Evolutionary conservation across 2,113 vertebrate genomes (phyloP), one percentile per base, ranked within the genome.

Genomic region (Candoia aspera): DNA sequence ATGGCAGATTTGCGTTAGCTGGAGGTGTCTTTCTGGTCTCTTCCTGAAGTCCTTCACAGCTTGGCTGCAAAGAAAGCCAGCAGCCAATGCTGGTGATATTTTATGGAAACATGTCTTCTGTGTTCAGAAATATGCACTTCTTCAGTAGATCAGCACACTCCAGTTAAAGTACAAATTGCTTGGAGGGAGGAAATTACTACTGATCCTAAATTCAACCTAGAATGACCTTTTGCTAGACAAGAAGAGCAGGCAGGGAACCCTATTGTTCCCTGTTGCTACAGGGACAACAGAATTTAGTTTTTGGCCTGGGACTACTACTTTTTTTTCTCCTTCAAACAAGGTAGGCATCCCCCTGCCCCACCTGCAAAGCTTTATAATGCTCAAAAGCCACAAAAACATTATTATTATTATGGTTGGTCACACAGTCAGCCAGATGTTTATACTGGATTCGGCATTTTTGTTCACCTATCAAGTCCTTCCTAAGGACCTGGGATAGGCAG

Each of bases 91-190:
- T 90, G 54, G 89, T 11, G 29, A 54, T 90, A 53, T 79, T 90
- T 90, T 90, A n/a, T 90, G 89, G 89, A 90, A 90, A 90, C 73
- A 60, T n/a, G 42, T 4, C 79, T 85, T 79, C 88, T 85, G 90
- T 91, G 37, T 85, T 49, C 58, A 91, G 90, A n/a, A 85, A 85
- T 53, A 62, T 83, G 79, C 26, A 21, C 12, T 1, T 59, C 57
- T 85, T 62, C 13, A 37, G 53, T 91, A 85, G 85, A 91, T 85
- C 90, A 60, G 33, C 57, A 21, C 53, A 57, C 88, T 73, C 62
- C 85, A 86, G 29, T 26, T 46, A 24, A 83, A 49, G 46, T 83
- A 85, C 37, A 85, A 33, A 26, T 1, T 53, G 57, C 59, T 55
- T n/a, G 62, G 57, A 26, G 3, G 9, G 55, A 33, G 86, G 2